A percentile compares a stretch with the other conserved stretches of the same genome.
Evolutionary conservation across 2,888 invertebrate species (phyloP).

Genomic region (Romanomermis culicivorax): DNA sequence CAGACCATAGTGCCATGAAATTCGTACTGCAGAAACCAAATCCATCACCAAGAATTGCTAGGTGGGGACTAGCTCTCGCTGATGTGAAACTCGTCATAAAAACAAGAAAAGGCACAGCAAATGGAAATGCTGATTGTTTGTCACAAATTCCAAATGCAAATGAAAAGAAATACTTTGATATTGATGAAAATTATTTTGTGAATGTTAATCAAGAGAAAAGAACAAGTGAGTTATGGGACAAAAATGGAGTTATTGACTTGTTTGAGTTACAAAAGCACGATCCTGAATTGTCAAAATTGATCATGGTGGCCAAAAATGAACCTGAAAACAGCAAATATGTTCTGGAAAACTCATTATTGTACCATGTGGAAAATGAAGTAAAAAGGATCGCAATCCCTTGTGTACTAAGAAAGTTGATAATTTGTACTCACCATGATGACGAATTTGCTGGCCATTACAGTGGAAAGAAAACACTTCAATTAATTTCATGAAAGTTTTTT

Average conservation of each 20-base stretch:
- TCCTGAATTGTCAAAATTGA: background rate
- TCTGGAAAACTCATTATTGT: no score
- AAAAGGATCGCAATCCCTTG: no score
- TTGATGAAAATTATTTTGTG: no score
- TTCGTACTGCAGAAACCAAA: background rate
- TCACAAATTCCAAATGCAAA: constrained; percentile 12
- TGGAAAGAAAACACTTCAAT: background rate
- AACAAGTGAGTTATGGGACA: background rate
- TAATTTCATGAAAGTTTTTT: background rate
- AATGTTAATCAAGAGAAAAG: no score
- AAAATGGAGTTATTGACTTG: no score
- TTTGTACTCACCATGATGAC: background rate
- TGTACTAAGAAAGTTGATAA: background rate
- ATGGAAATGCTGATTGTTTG: background rate
- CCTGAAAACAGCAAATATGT: no score
- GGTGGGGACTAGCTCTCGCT: background rate
- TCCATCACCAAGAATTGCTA: background rate
- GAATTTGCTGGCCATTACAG: constrained; percentile 2
- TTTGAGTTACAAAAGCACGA: background rate
- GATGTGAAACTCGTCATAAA: background rate
- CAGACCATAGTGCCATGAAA: constrained; percentile 1
- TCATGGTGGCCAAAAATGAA: no score
- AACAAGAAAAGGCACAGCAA: background rate
- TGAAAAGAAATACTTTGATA: background rate
- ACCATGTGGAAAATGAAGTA: no score